Conservation (phyloP, 2,888 invertebrate genomes). For the Podabrus alpinus region DNA sequence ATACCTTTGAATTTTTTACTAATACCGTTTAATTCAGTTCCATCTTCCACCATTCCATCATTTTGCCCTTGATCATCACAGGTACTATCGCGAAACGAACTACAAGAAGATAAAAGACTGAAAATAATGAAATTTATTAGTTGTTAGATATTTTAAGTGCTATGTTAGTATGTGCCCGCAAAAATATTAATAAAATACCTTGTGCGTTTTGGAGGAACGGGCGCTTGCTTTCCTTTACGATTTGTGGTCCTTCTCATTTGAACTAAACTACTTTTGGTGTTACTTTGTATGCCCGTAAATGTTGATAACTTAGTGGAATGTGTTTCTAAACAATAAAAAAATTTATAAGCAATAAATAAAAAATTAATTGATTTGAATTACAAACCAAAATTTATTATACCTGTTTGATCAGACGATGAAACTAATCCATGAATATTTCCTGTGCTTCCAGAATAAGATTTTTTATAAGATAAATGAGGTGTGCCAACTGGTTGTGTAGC, state of each 20-base stretch:
- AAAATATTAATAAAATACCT: slow-evolving; percentile 63
- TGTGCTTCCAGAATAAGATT: slow-evolving; percentile 66
- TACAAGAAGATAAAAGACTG: slow-evolving; percentile 80
- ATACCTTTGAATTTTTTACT: slow-evolving; percentile 54
- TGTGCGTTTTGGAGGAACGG: slow-evolving; percentile 93
- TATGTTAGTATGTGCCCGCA: slow-evolving; percentile 3
- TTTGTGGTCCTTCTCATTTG: slow-evolving; percentile 86
- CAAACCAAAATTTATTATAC: slow-evolving; percentile 4
- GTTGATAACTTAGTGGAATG: slow-evolving; percentile 63
- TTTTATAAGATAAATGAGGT: slow-evolving; percentile 66
- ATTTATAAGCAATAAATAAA: neutral
- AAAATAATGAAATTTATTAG: slow-evolving; percentile 45
- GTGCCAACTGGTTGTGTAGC: slow-evolving; percentile 58
- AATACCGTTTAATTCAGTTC: slow-evolving; percentile 60
- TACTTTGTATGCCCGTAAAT: slow-evolving; percentile 62
- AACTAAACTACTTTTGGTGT: slow-evolving; percentile 68
- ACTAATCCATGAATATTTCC: slow-evolving; percentile 63
- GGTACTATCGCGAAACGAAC: slow-evolving; percentile 84
- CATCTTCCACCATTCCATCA: slow-evolving; percentile 60
- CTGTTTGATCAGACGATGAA: slow-evolving; percentile 47
- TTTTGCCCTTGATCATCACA: slow-evolving; percentile 68
- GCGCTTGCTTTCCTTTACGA: slow-evolving; percentile 90
- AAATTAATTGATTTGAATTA: neutral
- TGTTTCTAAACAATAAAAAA: slow-evolving; percentile 16
- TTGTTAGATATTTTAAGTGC: slow-evolving; percentile 12